Evolutionary conservation across 1,140 invertebrate species (phyloP).

Genomic region (Halictus rubicundus): DNA sequence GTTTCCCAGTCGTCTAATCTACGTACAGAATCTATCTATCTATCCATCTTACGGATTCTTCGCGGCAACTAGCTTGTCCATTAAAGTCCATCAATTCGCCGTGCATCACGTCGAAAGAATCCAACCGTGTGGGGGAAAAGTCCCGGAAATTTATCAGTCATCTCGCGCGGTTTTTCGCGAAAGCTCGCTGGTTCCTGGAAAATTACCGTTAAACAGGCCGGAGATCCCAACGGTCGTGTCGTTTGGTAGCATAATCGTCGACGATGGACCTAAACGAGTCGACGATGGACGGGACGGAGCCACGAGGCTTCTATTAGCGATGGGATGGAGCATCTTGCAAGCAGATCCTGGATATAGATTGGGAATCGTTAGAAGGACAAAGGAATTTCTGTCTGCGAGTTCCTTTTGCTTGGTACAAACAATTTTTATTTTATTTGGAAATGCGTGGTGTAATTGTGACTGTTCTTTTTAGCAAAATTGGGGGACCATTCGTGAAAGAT

Average conservation of each 20-base stretch:
- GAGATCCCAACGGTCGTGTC: background rate
- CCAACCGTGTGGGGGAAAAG: background rate
- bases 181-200: slow-evolving; percentile 12
- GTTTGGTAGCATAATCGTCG: slow-evolving; percentile 14
- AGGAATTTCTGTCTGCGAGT: too few species aligned
- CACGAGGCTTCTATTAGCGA: too few species aligned
- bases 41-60: background rate
- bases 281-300: too few species aligned
- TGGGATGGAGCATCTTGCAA: too few species aligned
- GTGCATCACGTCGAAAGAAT: background rate
- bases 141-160: background rate
- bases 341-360: too few species aligned
- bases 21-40: background rate
- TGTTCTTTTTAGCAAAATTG: too few species aligned
- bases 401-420: too few species aligned
- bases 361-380: too few species aligned
- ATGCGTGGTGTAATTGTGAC: too few species aligned
- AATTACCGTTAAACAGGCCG: slow-evolving; percentile 31
- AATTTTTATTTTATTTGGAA: too few species aligned
- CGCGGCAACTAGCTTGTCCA: background rate
- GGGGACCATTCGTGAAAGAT: too few species aligned
- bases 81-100: slow-evolving; percentile 4
- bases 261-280: background rate
- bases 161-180: background rate
- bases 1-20: slow-evolving; percentile 3